phyloP scores from a whole-genome alignment of 2,888 invertebrate species.

The Crematogaster levior region DNA sequence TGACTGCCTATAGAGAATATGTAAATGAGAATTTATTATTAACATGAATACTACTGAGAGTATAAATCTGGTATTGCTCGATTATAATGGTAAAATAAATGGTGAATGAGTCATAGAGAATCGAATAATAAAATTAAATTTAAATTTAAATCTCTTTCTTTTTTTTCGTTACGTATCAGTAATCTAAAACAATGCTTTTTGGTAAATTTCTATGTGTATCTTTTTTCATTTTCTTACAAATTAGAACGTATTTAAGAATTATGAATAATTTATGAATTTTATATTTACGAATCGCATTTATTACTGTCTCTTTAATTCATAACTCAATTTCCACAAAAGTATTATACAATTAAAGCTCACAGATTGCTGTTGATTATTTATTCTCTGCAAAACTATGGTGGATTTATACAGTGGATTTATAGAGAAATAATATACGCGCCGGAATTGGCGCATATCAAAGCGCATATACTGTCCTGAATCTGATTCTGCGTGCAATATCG shows the following conservation, averaged over 20 bases:
- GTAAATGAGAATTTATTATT: conserved; percentile 11
- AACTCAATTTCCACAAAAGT: conserved; percentile 12
- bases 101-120: not conserved
- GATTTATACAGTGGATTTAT: conserved; percentile 20
- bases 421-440: conserved; percentile 12
- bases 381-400: conserved; percentile 3
- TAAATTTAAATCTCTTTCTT: not conserved
- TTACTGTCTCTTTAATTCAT: conserved; percentile 21
- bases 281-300: not conserved
- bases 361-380: conserved; percentile 11
- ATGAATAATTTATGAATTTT: too few species aligned
- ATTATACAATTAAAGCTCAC: conserved; percentile 16
- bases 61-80: not conserved
- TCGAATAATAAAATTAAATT: not conserved
- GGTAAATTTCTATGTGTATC: not conserved
- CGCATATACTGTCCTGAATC: conserved; percentile 12
- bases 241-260: not conserved
- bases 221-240: not conserved
- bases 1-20: not conserved
- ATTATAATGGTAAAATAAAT: too few species aligned
- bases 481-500: conserved; percentile 23
- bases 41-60: not conserved
- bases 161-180: not conserved
- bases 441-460: conserved; percentile 26
- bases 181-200: not conserved